phyloP scores from a whole-genome alignment of 2,888 invertebrate genomes.

The Cryptocheilus praepositus region DNA sequence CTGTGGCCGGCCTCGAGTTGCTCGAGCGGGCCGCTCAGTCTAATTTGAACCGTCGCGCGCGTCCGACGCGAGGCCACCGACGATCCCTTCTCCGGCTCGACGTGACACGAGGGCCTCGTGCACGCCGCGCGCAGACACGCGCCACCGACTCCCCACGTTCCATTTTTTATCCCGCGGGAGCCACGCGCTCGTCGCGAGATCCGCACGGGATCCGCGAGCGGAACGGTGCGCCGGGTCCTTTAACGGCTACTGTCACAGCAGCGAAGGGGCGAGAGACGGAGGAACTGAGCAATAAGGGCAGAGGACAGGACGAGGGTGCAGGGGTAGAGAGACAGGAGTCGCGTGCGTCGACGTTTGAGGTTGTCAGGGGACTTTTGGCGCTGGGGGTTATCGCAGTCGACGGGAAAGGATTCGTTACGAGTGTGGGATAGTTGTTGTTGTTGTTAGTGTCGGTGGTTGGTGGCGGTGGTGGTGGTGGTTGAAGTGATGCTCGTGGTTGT shows the following conservation, averaged over 20 bases:
- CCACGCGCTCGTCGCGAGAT: too few species aligned
- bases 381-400: too few species aligned
- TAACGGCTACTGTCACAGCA: background rate
- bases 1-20: slow-evolving; percentile 72
- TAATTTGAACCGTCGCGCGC: slow-evolving; percentile 75
- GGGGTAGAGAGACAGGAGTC: background rate
- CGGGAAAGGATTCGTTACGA: too few species aligned
- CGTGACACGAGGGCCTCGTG: slow-evolving; percentile 60
- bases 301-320: too few species aligned
- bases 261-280: slow-evolving; percentile 4
- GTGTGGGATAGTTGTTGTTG: too few species aligned
- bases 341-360: too few species aligned
- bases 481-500: too few species aligned
- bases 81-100: slow-evolving; percentile 55
- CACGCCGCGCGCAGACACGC: slow-evolving; percentile 20
- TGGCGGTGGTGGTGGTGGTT: too few species aligned
- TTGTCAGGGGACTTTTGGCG: too few species aligned
- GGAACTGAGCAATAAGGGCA: background rate
- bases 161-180: background rate
- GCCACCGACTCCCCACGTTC: slow-evolving; percentile 2
- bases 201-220: background rate
- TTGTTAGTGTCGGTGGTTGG: too few species aligned
- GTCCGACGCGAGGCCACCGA: slow-evolving; percentile 68
- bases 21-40: slow-evolving; percentile 73
- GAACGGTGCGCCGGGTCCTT: too few species aligned